Percentiles rank a stretch among this genome's conserved stretches.
Conservation (phyloP, 2,888 invertebrate species). For the Gari tellinella region DNA sequence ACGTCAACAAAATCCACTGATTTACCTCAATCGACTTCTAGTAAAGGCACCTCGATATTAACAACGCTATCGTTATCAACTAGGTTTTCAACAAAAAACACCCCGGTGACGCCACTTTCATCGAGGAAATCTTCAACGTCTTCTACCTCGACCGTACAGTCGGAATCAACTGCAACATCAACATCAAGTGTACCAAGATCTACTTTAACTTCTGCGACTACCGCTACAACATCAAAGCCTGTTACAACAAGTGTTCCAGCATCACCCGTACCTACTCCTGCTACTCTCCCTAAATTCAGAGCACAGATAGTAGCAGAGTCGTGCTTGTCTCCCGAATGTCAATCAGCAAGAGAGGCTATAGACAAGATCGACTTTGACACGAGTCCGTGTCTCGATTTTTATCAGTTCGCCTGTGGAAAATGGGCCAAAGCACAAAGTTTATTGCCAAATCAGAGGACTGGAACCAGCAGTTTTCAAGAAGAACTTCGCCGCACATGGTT, state of each 20-base stretch:
- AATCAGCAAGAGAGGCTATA: slow-evolving; percentile 24
- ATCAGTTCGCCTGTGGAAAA: slow-evolving; percentile 41
- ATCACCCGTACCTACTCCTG: slow-evolving; percentile 1
- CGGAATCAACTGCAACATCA: background rate
- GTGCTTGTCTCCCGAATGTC: slow-evolving; percentile 10
- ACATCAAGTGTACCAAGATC: background rate
- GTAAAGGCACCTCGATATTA: too few species aligned
- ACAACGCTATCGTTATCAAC: slow-evolving; percentile 7
- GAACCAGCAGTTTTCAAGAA: slow-evolving; percentile 23
- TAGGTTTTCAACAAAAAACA: background rate
- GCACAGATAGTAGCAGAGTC: background rate
- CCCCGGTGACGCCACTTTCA: too few species aligned
- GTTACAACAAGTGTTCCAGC: background rate
- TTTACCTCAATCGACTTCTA: too few species aligned
- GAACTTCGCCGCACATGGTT: slow-evolving; percentile 20
- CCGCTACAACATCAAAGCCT: background rate
- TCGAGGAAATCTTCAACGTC: too few species aligned
- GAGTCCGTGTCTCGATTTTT: slow-evolving; percentile 40
- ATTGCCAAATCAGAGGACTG: slow-evolving; percentile 8
- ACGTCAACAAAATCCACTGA: too few species aligned
- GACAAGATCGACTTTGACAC: slow-evolving; percentile 24
- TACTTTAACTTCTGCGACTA: background rate
- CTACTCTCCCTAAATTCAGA: slow-evolving; percentile 7
- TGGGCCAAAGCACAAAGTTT: slow-evolving; percentile 14
- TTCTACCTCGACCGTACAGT: background rate